A percentile compares a stretch with the other conserved stretches of the same genome.
Conservation (phyloP, 2,888 invertebrate genomes). For the Prenolepis imparis region DNA sequence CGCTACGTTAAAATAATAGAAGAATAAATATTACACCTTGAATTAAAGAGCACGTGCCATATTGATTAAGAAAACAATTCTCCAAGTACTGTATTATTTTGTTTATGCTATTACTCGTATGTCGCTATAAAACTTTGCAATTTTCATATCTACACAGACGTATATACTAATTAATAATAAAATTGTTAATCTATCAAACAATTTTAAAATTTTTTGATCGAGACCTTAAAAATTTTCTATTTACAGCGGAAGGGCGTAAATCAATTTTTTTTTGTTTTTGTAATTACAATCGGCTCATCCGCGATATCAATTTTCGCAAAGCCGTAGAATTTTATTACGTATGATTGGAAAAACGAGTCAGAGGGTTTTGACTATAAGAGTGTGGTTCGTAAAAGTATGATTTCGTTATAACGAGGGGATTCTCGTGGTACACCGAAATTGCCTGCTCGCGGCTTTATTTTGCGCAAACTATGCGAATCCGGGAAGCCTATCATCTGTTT, state of each 20-base stretch:
- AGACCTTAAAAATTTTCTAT: not conserved
- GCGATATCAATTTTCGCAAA: conserved; percentile 62
- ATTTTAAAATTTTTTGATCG: not conserved
- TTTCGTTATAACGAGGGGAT: not conserved
- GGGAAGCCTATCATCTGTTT: conserved; percentile 45
- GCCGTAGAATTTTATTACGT: conserved; percentile 60
- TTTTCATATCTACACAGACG: not conserved
- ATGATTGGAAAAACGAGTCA: conserved; percentile 16
- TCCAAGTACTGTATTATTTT: not conserved
- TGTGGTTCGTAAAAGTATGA: conserved; percentile 3
- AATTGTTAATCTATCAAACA: not conserved
- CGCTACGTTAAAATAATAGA: not conserved
- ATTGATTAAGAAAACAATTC: conserved; percentile 10
- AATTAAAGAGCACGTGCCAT: conserved; percentile 14
- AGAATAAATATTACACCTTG: not conserved
- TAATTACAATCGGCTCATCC: conserved; percentile 49
- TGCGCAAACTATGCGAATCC: conserved; percentile 42
- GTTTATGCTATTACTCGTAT: not conserved
- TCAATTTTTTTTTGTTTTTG: conserved; percentile 1
- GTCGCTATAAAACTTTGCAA: not conserved
- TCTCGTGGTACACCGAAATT: not conserved
- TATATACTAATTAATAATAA: not conserved
- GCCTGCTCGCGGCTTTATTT: conserved; percentile 36
- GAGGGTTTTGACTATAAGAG: not conserved
- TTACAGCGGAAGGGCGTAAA: not conserved